Percentiles rank a stretch among this genome's conserved stretches.
These are phyloP conservation scores for Phalacrocorax brasilianus DNA, from an alignment of 2,113 vertebrate genomes.

Conservation along the genomic window DNA sequence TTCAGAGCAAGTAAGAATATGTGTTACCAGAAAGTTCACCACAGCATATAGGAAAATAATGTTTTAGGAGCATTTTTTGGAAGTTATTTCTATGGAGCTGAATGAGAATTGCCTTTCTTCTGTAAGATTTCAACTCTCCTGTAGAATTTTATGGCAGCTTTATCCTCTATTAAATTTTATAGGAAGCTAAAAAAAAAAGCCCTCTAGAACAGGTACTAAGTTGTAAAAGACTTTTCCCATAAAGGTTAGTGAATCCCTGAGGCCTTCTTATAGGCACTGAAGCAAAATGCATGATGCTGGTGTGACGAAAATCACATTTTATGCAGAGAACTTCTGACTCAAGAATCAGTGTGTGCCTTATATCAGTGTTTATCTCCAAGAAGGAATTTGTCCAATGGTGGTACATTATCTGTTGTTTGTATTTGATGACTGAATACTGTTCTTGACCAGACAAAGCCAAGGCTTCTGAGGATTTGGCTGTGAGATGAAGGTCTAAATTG, in stretches of 20 bases:
- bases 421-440: neutral
- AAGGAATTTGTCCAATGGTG: neutral
- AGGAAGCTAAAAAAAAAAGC: neutral
- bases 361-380: neutral
- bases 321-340: neutral
- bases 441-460: neutral
- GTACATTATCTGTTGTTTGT: neutral
- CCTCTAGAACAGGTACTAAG: neutral
- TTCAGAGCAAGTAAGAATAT: neutral
- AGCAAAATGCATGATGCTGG: neutral
- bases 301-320: neutral
- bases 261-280: neutral
- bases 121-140: neutral
- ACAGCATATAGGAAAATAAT: neutral
- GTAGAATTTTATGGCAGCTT: neutral
- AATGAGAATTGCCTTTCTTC: neutral
- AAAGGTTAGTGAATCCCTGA: neutral
- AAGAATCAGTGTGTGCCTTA: neutral
- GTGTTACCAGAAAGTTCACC: neutral
- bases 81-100: neutral
- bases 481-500: neutral
- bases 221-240: neutral
- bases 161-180: neutral
- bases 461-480: neutral
- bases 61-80: neutral